Evolutionary conservation across 2,888 invertebrate genomes (phyloP), one percentile per base, ranked within the genome.

Genomic region (Hemicrepidius hirtus): DNA sequence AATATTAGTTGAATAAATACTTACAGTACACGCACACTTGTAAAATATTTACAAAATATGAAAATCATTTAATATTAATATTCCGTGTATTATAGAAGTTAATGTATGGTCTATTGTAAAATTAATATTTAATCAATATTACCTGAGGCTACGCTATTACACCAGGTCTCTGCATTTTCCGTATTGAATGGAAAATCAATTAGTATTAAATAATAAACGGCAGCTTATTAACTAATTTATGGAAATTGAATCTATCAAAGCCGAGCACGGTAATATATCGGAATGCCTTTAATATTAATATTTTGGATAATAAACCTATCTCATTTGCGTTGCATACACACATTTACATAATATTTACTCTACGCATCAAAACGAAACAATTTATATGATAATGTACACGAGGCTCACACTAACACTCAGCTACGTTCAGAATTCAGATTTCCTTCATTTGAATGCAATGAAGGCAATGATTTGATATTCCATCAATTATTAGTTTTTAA

Each of bases 381-480:
- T 76, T 76, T 76, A 76, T 76, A 76, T 76, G 76, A 73, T 76
- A 76, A 76, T 76, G 73, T 72, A 66, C 67, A 67, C 71, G 67
- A 68, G 74, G 49, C 60, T 71, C 53, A 12, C 37, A 66, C 60
- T 71, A 71, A 71, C 50, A 76, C 60, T 55, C 67, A 70, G 53
- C 65, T 70, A 73, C 70, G 74, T 69, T 55, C 57, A 53, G 74
- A 76, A 76, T 76, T 76, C 73, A 71, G 74, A 76, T 76, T 76
- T 68, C 21, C 69, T 37, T 46, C 65, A 74, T 74, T 74, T 72
- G 72, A 69, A 68, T 74, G 57, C 49, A 69, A 72, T 57, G 44
- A 72, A 72, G 68, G 65, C 57, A 68, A 53, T 24, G 20, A 49
- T 59, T 67, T 68, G 62, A 62, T 68, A 28, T 60, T 40, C 35